Evolutionary conservation across 2,797 vertebrate genomes (phyloP).

Genomic region (Danio kyathit): DNA sequence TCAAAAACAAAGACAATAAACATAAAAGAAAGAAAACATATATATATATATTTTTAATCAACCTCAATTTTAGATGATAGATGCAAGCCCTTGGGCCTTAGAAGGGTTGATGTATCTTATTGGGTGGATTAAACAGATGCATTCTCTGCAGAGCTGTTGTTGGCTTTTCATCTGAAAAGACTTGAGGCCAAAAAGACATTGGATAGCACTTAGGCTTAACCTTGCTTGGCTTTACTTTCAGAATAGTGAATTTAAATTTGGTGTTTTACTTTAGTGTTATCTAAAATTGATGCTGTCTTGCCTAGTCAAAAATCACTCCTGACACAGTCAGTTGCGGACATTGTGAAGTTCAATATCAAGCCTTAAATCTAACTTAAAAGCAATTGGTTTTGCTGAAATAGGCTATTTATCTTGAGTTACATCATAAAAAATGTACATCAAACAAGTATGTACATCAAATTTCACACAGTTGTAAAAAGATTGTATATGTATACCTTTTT

Average conservation of each 20-base stretch:
- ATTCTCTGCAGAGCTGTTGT: slow-evolving; percentile 27
- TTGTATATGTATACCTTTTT: neutral
- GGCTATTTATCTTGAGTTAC: slow-evolving; percentile 2
- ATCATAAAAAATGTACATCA: too few species aligned
- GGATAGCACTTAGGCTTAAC: slow-evolving; percentile 18
- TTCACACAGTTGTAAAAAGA: neutral
- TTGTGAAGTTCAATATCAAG: neutral
- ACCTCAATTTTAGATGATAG: slow-evolving; percentile 29
- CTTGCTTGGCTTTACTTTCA: slow-evolving; percentile 13
- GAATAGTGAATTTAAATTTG: slow-evolving; percentile 16
- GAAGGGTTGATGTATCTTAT: slow-evolving; percentile 5
- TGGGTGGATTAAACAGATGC: slow-evolving; percentile 22
- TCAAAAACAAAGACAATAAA: slow-evolving; percentile 1
- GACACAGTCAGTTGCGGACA: slow-evolving; percentile 6
- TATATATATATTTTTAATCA: slow-evolving; percentile 13
- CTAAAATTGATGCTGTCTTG: neutral
- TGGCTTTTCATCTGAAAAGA: slow-evolving; percentile 30
- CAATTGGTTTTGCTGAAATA: neutral
- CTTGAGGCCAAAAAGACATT: slow-evolving; percentile 21
- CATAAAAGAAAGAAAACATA: slow-evolving; percentile 14
- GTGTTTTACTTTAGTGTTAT: slow-evolving; percentile 6
- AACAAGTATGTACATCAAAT: too few species aligned
- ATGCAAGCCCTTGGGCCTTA: slow-evolving; percentile 26
- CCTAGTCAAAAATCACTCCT: neutral
- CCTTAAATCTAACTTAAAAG: neutral